Conservation (phyloP, 2,113 vertebrate species). For the Tenebrosternarchus preto region DNA sequence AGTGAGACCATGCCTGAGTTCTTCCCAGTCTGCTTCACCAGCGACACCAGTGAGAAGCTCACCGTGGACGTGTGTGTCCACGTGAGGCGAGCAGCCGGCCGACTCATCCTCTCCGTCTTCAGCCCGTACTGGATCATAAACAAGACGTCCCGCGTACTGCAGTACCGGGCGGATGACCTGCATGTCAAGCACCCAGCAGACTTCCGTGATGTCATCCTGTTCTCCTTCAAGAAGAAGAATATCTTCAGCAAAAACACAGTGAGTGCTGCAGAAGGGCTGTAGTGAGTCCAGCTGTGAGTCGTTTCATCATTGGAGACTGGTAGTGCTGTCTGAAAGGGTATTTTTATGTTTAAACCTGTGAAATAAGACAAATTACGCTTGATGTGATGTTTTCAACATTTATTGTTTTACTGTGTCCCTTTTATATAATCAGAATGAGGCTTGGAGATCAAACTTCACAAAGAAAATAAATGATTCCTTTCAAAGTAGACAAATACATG, state of each 20-base stretch:
- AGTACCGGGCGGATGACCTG: constrained; percentile 87
- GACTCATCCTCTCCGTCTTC: constrained; percentile 82
- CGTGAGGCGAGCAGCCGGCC: constrained; percentile 58
- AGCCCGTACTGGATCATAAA: constrained; percentile 98
- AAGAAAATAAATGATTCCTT: no score
- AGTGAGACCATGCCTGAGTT: constrained; percentile 79
- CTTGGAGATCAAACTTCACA: no score
- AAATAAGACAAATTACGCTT: no score
- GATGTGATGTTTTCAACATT: no score
- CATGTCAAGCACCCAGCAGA: constrained; percentile 90
- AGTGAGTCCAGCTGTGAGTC: no score
- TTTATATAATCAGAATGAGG: no score
- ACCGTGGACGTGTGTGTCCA: constrained; percentile 82
- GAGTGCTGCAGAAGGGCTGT: constrained; percentile 11
- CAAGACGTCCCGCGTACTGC: constrained; percentile 90
- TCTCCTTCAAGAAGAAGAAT: constrained; percentile 94
- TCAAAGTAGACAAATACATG: neutral
- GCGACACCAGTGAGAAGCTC: constrained; percentile 64
- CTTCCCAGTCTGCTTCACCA: constrained; percentile 77
- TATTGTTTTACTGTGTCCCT: no score
- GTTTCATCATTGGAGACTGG: no score
- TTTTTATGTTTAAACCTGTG: neutral
- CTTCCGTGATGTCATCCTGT: constrained; percentile 86
- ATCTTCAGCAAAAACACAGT: constrained; percentile 97
- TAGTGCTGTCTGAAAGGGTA: neutral